A percentile compares a stretch with the other conserved stretches of the same genome.
Conservation (phyloP, 1,140 invertebrate species). For the Apis cerana region DNA sequence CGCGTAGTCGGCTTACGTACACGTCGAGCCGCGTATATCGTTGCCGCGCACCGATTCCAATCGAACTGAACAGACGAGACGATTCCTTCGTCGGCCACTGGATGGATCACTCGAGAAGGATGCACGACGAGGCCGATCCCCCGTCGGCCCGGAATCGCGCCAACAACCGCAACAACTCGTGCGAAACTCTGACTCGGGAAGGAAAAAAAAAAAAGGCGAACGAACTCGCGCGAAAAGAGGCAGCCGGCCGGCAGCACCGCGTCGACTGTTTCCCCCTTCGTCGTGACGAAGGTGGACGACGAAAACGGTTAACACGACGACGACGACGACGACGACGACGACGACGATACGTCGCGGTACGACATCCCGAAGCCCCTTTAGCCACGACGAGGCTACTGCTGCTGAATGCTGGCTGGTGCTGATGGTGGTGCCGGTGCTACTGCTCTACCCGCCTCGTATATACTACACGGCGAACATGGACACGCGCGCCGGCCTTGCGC, state of each 20-base stretch:
- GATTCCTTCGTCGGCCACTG: background rate
- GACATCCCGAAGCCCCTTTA: conserved; percentile 60
- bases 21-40: background rate
- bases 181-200: background rate
- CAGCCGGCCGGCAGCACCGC: conserved; percentile 36
- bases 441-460: conserved; percentile 61
- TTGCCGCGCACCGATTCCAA: conserved; percentile 23
- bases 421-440: conserved; percentile 68
- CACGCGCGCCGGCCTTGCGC: conserved; percentile 66
- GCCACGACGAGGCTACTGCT: conserved; percentile 62
- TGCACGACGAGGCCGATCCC: background rate
- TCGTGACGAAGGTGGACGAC: conserved; percentile 37
- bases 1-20: no score
- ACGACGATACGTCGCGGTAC: conserved; percentile 56
- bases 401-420: conserved; percentile 65
- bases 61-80: background rate
- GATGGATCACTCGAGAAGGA: background rate
- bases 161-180: background rate
- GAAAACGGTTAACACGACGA: conserved; percentile 53
- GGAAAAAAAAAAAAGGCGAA: background rate
- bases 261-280: background rate
- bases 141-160: conserved; percentile 1
- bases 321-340: conserved; percentile 46
- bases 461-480: conserved; percentile 62
- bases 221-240: background rate